phyloP scores from a whole-genome alignment of 2,888 invertebrate genomes.

The Stomorhina lunata region DNA sequence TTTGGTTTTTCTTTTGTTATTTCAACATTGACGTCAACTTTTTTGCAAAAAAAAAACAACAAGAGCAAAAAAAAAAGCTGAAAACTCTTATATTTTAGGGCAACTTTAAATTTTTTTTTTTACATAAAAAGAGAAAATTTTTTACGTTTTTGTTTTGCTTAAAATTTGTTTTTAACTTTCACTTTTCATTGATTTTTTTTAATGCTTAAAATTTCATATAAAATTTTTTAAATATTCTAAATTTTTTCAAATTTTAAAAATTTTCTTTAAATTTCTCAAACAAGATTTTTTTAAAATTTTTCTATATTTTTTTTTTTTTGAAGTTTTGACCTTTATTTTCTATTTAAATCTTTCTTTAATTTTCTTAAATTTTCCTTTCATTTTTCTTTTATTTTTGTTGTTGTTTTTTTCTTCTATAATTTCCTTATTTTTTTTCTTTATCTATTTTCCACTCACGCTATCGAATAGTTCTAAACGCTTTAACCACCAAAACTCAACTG shows the following conservation, averaged over 20 bases:
- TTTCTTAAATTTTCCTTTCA: too few species aligned
- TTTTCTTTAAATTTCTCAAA: not conserved
- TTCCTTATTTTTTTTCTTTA: not conserved
- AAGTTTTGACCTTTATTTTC: not conserved
- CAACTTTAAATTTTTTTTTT: slow-evolving; percentile 33
- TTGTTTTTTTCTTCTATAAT: not conserved
- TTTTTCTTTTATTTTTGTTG: too few species aligned
- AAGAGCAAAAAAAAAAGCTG: not conserved
- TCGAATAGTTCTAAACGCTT: slow-evolving; percentile 63
- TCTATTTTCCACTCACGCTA: slow-evolving; percentile 25
- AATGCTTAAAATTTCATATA: not conserved
- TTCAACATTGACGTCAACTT: slow-evolving; percentile 51
- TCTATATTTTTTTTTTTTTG: not conserved
- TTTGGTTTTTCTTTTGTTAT: not conserved
- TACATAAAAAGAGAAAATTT: not conserved
- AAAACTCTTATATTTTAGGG: slow-evolving; percentile 19
- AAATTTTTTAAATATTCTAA: not conserved
- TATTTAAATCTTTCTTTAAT: too few species aligned
- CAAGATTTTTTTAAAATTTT: too few species aligned
- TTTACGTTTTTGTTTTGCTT: slow-evolving; percentile 16
- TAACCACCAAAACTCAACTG: slow-evolving; percentile 70
- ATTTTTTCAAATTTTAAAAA: not conserved
- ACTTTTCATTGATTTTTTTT: slow-evolving; percentile 60
- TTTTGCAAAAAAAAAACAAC: not conserved
- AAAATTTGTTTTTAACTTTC: slow-evolving; percentile 58